Base-by-base conservation (phyloP, 1,140 invertebrate genomes). In the Sminthurinus signatus region DNA sequence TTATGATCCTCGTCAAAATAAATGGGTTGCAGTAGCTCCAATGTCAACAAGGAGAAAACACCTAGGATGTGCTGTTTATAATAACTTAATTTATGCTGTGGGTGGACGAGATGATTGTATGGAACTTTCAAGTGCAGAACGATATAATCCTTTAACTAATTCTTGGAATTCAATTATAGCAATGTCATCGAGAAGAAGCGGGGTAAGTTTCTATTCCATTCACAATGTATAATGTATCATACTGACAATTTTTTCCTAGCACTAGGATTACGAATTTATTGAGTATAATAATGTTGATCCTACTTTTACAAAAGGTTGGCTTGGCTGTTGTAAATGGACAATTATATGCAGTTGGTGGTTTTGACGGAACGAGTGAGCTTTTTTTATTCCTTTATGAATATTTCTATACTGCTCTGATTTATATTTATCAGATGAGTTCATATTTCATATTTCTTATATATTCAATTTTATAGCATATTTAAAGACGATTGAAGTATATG, bases 321-420 rank as follows among this genome's bases (percentile, higher is more conserved):
- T 80, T 98, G 59, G 94, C 95, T 25, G 95, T 98, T 12, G 95
- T 98, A 0, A 98, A 98, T 81, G 93, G 93, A 10, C 89, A 95
- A 75, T 78, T 99, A 17, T 95, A 93, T 78, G 93, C 93, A n/a
- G 50, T 66, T 52, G 56, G 60, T 2, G 96, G 96, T 19, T 98
- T 98, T 79, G 96, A 99, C 81, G 96, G 96, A 21, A 93, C 92
- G n/a, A n/a, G n/a, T n/a, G n/a, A n/a, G n/a, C n/a, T n/a, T n/a
- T n/a, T n/a, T n/a, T n/a, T n/a, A n/a, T n/a, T n/a, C n/a, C n/a
- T n/a, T n/a, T n/a, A n/a, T n/a, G n/a, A n/a, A n/a, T n/a, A n/a
- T n/a, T n/a, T n/a, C n/a, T n/a, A n/a, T n/a, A n/a, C n/a, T n/a
- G n/a, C n/a, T n/a, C n/a, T n/a, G n/a, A n/a, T n/a, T n/a, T n/a